Base-by-base conservation (phyloP, 2,888 invertebrate genomes). In the Axea sp. region DNA sequence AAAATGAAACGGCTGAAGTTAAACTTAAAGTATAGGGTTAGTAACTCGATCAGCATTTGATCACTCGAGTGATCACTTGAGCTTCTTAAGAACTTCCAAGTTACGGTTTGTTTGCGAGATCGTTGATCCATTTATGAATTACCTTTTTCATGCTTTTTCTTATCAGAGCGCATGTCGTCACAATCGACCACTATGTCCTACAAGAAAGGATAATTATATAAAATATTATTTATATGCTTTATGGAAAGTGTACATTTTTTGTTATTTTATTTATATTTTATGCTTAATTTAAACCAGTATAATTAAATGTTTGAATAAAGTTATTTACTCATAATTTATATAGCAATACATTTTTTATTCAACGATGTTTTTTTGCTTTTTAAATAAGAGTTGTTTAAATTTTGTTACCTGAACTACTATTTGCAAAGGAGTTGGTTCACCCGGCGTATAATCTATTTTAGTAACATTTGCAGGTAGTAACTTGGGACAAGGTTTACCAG, bases 381-480 rank as follows among this genome's bases (percentile, higher is more conserved):
- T n/a, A n/a, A n/a, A n/a, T n/a, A n/a, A n/a, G n/a, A n/a, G n/a
- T n/a, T n/a, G n/a, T n/a, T n/a, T n/a, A n/a, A n/a, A 33, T 31
- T 49, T 31, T 72, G 33, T 71, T 79, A 88, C 88, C 84, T 88
- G 87, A 65, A 88, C 84, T 41, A 87, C 88, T 45, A 87, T 83
- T 80, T 88, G 88, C 45, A 88, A 77, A 22, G 88, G 88, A 3
- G 88, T 88, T 22, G 83, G 81, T 73, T 88, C 88, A 9, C 84
- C 84, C 15, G 83, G 81, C 39, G 80, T 76, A 73, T 84, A 87
- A 55, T 87, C 87, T 12, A 79, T 84, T 37, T 84, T 78, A 19
- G 77, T 79, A 14, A 84, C 75, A 45, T 84, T 82, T 1, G 87
- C 82, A 41, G 87, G 85, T 37, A 84, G 68, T 17, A 88, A 78